Conservation (phyloP, 92 coral and sea anemone genomes). For the Porites lobata region DNA sequence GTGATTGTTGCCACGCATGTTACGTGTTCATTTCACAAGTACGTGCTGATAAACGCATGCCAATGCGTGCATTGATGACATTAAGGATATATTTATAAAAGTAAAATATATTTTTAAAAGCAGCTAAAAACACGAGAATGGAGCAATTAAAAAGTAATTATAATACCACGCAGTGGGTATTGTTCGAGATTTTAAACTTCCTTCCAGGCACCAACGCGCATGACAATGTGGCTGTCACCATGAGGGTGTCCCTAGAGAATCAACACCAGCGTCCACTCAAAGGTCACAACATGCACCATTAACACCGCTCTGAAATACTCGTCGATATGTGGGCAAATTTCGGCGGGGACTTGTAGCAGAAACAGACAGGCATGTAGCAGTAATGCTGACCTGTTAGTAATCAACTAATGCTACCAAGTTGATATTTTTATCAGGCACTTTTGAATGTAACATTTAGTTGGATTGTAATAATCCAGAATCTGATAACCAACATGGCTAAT, state of each 20-base stretch:
- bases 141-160: background rate
- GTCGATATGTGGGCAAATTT: background rate
- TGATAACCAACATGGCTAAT: constrained; percentile 28
- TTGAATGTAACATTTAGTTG: background rate
- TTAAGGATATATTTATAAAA: background rate
- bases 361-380: background rate
- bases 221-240: constrained; percentile 31
- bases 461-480: background rate
- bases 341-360: background rate
- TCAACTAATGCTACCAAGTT: background rate
- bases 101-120: background rate
- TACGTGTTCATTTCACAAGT: constrained; percentile 9
- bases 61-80: background rate
- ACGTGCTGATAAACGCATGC: constrained; percentile 31
- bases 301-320: background rate
- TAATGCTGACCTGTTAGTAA: background rate
- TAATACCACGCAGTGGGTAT: background rate
- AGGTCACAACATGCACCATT: background rate
- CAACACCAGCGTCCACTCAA: constrained; percentile 22
- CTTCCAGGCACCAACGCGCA: constrained; percentile 14
- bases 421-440: background rate
- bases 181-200: background rate
- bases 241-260: constrained; percentile 49
- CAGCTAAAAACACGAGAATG: background rate
- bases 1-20: constrained; percentile 6